Conservation (phyloP, 2,113 vertebrate genomes). For the Arizona elegans region DNA sequence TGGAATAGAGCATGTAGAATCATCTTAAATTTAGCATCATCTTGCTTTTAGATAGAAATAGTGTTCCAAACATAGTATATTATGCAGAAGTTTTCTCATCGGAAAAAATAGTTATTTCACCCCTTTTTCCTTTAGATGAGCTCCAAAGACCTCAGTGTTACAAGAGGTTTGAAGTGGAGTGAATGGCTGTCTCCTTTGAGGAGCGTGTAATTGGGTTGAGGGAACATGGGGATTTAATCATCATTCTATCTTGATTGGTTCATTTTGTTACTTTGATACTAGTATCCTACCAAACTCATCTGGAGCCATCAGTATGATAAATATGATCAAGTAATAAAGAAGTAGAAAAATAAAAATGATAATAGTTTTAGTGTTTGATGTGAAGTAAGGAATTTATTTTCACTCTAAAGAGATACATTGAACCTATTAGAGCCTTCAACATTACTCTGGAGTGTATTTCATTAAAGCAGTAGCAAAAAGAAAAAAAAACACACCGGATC, state of each 20-base stretch:
- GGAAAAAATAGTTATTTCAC: background rate
- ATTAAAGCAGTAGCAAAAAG: background rate
- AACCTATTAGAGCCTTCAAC: background rate
- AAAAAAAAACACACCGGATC: background rate
- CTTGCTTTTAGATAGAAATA: background rate
- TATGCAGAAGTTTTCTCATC: background rate
- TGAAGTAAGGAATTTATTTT: background rate
- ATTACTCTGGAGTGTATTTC: background rate
- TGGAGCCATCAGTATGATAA: background rate
- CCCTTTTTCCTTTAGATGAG: background rate
- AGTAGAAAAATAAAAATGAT: background rate
- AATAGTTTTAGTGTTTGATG: background rate
- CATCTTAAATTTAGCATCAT: background rate
- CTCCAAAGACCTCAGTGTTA: background rate
- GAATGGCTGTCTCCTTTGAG: background rate
- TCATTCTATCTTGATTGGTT: background rate
- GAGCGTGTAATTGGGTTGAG: background rate
- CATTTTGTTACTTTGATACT: background rate
- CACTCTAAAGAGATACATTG: background rate
- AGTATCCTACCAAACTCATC: background rate
- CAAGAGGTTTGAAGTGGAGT: background rate
- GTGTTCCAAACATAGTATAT: background rate
- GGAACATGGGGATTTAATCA: background rate
- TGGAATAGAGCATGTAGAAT: background rate
- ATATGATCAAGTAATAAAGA: background rate